Percentiles rank a stretch among this genome's conserved stretches.
phyloP scores from a whole-genome alignment of 2,888 invertebrate genomes.

The Anthophora plumipes region DNA sequence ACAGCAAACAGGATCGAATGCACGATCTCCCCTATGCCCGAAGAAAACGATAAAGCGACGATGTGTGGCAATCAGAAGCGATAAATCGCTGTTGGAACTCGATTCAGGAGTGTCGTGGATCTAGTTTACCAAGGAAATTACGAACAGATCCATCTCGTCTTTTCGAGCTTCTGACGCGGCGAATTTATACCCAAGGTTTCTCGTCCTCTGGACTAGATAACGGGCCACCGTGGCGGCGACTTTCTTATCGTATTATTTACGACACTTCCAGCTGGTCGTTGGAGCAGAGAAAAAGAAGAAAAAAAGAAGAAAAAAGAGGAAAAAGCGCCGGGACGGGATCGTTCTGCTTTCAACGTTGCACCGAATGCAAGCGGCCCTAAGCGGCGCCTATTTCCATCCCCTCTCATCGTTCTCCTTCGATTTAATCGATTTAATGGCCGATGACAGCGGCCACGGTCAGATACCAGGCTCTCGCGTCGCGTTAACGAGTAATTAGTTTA shows the following conservation, averaged over 20 bases:
- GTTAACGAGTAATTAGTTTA: conserved; percentile 66
- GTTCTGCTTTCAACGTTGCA: conserved; percentile 29
- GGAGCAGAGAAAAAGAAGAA: no score
- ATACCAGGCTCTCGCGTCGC: conserved; percentile 47
- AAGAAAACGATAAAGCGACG: conserved; percentile 17
- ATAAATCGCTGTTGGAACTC: conserved; percentile 25
- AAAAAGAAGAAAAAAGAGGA: not conserved
- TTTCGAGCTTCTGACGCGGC: conserved; percentile 12
- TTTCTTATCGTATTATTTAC: conserved; percentile 77
- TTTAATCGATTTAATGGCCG: conserved; percentile 70
- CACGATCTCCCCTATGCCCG: not conserved
- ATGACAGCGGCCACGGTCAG: conserved; percentile 69
- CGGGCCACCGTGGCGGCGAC: conserved; percentile 61
- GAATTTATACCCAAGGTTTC: conserved; percentile 48
- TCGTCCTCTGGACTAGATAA: conserved; percentile 39
- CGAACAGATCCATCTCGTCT: conserved; percentile 47
- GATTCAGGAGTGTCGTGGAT: conserved; percentile 3
- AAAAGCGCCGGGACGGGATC: not conserved
- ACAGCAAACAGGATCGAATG: no score
- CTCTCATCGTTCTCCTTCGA: conserved; percentile 31
- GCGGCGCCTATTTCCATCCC: conserved; percentile 38
- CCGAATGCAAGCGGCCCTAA: conserved; percentile 16
- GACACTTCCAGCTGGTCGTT: conserved; percentile 57
- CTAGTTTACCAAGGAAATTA: conserved; percentile 51
- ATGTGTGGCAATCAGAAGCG: conserved; percentile 3